These are phyloP conservation scores for Hyposoter dolosus DNA, from an alignment of 2,888 invertebrate genomes.

Conservation along the genomic window DNA sequence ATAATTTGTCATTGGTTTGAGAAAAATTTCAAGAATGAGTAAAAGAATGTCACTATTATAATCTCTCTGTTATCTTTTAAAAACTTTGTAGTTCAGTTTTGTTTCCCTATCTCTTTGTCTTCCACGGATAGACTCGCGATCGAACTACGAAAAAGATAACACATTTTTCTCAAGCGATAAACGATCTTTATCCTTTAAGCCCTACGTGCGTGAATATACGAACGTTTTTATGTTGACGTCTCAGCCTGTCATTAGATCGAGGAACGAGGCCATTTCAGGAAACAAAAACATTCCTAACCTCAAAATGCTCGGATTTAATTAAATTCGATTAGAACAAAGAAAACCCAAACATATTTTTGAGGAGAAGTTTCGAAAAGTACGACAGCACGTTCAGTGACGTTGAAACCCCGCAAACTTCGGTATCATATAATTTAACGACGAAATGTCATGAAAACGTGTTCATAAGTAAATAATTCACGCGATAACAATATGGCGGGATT, in stretches of 20 bases:
- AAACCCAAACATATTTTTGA: too few relatives aligned
- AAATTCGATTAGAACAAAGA: too few relatives aligned
- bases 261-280: not conserved
- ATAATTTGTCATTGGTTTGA: not conserved
- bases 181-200: not conserved
- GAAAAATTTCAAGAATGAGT: conserved; percentile 13
- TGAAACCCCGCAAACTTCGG: not conserved
- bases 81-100: not conserved
- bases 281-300: not conserved
- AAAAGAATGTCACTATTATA: conserved; percentile 9
- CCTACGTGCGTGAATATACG: not conserved
- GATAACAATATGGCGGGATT: conserved; percentile 54
- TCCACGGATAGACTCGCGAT: not conserved
- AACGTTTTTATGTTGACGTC: not conserved
- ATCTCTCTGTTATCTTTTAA: conserved; percentile 17
- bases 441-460: not conserved
- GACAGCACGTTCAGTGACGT: not conserved
- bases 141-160: conserved; percentile 3
- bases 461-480: conserved; percentile 7
- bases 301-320: not conserved
- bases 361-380: too few relatives aligned
- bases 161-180: not conserved
- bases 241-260: not conserved
- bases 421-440: not conserved
- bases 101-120: conserved; percentile 3